Evolutionary conservation across 2,888 invertebrate species (phyloP).

Genomic region (Heteromurus nitidus): DNA sequence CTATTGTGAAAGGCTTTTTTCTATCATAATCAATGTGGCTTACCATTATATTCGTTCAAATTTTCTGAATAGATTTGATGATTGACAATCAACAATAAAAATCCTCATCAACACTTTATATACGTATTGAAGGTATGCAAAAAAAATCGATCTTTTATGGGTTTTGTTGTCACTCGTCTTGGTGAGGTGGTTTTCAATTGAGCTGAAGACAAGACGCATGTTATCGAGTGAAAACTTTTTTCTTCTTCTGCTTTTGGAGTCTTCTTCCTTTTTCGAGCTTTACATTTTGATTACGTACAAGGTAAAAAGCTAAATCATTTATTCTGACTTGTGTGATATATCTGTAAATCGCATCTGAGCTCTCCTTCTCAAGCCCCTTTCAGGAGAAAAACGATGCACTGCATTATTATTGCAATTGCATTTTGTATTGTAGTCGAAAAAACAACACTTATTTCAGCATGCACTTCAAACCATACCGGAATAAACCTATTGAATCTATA

Average conservation of each 20-base stretch:
- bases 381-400: too few relatives aligned
- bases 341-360: too few relatives aligned
- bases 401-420: constrained; percentile 11
- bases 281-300: background rate
- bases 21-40: background rate
- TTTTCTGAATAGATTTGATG: constrained; percentile 16
- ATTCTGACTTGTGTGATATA: background rate
- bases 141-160: constrained; percentile 29
- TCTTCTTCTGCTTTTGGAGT: constrained; percentile 5
- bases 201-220: background rate
- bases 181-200: background rate
- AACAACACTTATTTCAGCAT: background rate
- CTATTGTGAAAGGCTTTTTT: background rate
- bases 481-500: background rate
- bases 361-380: too few relatives aligned
- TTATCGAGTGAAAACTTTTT: constrained; percentile 7
- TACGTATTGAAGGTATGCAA: background rate
- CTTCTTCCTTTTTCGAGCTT: constrained; percentile 4
- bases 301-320: too few relatives aligned
- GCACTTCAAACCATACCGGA: background rate
- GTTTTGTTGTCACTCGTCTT: constrained; percentile 16
- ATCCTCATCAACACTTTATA: background rate
- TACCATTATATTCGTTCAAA: background rate
- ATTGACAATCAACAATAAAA: constrained; percentile 13
- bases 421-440: background rate